Evolutionary conservation across 1,140 invertebrate species (phyloP), one percentile per base, ranked within the genome.

Genomic region (Temnothorax longispinosus): DNA sequence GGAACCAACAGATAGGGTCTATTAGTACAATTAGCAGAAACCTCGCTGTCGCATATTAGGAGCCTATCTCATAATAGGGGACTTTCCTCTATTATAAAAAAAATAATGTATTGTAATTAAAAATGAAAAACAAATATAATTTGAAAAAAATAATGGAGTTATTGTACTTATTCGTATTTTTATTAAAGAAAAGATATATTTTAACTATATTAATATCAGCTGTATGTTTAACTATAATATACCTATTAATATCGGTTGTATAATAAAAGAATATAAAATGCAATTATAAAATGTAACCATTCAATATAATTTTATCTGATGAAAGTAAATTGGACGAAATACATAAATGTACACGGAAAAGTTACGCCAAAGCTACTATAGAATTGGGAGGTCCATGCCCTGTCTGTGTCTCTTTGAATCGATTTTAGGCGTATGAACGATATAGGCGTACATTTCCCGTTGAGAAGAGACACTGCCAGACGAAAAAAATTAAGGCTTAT

Each of bases 401-500:
- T 88, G 91, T 89, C 92, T 90, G 90, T 91, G 91, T 88, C 89
- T 91, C 92, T 90, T 87, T 90, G 89, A 91, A 93, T 93, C 92
- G 92, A 93, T 93, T 93, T 92, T 90, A 91, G 86, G 88, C 85
- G 89, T 90, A 75, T 91, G 92, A 90, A 91, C 91, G 89, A 81
- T 88, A 86, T 67, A 91, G 89, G 85, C 89, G 78, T 77, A 85
- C 75, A 86, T 86, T 69, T 60, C 11, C 44, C 6, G n/a, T 54
- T 15, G 18, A 50, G 35, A 81, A 35, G 35, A 32, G 47, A 52
- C 10, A 80, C n/a, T 54, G 47, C 13, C 35, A 41, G n/a, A 32
- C 38, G 11, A 13, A 69, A 47, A 41, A 64, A 35, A 47, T 4
- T 5, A 4, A n/a, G 10, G 41, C n/a, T 41, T 41, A 5, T 21